phyloP scores from a whole-genome alignment of 2,113 vertebrate genomes.

The Pycnonotus jocosus region DNA sequence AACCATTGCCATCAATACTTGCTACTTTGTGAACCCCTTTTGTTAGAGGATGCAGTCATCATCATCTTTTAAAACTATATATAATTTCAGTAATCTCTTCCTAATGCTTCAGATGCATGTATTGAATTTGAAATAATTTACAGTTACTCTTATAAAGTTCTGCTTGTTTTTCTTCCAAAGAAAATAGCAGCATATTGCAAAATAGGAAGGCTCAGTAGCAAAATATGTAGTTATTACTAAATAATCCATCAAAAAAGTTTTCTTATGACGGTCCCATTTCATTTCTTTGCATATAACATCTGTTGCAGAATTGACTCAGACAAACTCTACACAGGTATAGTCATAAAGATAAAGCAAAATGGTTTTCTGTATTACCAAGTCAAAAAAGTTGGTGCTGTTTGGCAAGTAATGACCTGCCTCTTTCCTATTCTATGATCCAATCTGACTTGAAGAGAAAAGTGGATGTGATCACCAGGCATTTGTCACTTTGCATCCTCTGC shows the following conservation, averaged over 20 bases:
- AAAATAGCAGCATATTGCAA: slow-evolving; percentile 18
- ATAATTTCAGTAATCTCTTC: not conserved
- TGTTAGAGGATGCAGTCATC: not conserved
- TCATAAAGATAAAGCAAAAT: not conserved
- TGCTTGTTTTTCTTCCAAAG: not conserved
- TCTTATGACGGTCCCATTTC: not conserved
- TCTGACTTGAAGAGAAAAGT: not conserved
- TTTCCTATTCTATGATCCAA: not conserved
- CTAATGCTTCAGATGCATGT: not conserved
- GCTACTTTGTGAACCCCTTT: not conserved
- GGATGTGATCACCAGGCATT: not conserved
- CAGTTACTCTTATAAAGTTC: not conserved
- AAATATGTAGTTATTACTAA: slow-evolving; percentile 17
- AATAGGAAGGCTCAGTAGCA: slow-evolving; percentile 17
- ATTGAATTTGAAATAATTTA: not conserved
- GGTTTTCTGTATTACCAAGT: not conserved
- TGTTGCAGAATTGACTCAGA: not conserved
- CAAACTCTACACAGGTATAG: not conserved
- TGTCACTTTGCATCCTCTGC: not conserved
- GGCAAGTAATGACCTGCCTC: not conserved
- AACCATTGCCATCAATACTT: not conserved
- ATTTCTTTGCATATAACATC: not conserved
- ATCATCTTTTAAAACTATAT: not conserved
- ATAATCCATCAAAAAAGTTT: not conserved
- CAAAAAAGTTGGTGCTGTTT: not conserved